phyloP scores from a whole-genome alignment of 2,797 vertebrate genomes.

The Gymnodraco acuticeps region DNA sequence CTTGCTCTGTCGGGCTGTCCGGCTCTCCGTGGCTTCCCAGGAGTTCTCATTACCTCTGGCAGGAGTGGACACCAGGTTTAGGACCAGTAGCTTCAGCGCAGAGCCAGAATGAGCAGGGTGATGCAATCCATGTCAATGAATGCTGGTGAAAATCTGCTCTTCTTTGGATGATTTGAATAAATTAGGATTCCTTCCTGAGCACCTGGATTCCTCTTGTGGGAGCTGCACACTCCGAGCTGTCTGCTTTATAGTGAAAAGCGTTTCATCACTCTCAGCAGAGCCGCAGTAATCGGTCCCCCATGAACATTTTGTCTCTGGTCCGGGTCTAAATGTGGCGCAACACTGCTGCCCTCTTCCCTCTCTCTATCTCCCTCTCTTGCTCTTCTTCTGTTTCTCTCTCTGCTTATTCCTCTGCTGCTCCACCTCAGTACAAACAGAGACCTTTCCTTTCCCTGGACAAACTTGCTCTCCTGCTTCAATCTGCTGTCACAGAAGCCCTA shows the following conservation, averaged over 20 bases:
- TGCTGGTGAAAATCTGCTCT: constrained; percentile 19
- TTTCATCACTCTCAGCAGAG: constrained; percentile 52
- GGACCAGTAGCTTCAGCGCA: constrained; percentile 43
- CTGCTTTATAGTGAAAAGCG: constrained; percentile 31
- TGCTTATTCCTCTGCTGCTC: constrained; percentile 47
- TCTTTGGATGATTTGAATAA: not conserved
- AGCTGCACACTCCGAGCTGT: constrained; percentile 32
- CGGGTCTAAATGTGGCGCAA: constrained; percentile 72
- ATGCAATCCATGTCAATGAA: constrained; percentile 44
- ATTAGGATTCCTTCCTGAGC: constrained; percentile 17
- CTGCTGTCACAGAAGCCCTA: constrained; percentile 41
- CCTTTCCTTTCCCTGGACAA: constrained; percentile 43
- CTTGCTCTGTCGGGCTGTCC: constrained; percentile 64
- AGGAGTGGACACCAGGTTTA: constrained; percentile 47
- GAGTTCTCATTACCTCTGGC: constrained; percentile 72
- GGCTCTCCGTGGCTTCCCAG: constrained; percentile 66
- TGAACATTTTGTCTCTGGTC: constrained; percentile 50
- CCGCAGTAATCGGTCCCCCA: constrained; percentile 54
- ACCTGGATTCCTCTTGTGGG: constrained; percentile 34
- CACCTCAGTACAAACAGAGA: constrained; percentile 61
- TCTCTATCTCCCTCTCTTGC: constrained; percentile 24
- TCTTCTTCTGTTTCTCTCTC: constrained; percentile 46
- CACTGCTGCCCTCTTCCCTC: constrained; percentile 42
- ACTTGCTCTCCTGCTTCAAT: constrained; percentile 55
- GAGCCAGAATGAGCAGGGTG: constrained; percentile 16